Evolutionary conservation across 2,888 invertebrate species (phyloP).

Genomic region (Pardosa pseudoannulata): DNA sequence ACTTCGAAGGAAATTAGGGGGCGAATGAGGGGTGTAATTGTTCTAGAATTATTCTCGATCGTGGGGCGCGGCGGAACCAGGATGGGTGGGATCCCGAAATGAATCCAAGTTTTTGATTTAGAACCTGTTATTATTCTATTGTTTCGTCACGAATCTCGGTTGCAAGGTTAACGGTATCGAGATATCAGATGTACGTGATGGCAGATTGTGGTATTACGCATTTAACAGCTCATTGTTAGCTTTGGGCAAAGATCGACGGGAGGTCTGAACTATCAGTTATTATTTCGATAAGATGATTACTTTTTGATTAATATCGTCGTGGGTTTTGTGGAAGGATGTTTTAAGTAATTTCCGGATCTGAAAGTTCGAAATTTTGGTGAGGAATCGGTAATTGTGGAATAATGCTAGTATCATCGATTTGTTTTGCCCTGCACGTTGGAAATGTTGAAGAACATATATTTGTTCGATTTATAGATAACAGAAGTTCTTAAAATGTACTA

Average conservation of each 20-base stretch:
- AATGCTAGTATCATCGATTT: no score
- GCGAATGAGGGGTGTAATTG: background rate
- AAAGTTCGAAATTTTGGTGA: no score
- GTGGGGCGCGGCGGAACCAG: slow-evolving; percentile 18
- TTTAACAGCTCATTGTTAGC: background rate
- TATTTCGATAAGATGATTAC: slow-evolving; percentile 6
- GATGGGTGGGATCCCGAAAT: slow-evolving; percentile 25
- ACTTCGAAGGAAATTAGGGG: slow-evolving; percentile 1
- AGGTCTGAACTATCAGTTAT: background rate
- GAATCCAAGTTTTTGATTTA: slow-evolving; percentile 18
- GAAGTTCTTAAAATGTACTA: no score
- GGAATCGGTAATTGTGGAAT: no score
- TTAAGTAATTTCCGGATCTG: no score
- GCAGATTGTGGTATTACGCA: background rate
- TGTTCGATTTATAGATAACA: no score
- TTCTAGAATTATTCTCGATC: slow-evolving; percentile 5
- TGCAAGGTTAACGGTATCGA: slow-evolving; percentile 10
- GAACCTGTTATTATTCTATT: slow-evolving; percentile 48
- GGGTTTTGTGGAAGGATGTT: no score
- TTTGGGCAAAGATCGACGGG: background rate
- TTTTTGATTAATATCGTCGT: background rate
- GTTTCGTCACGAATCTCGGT: slow-evolving; percentile 50
- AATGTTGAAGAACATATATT: no score
- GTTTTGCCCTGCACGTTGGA: no score
- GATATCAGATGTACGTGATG: slow-evolving; percentile 6